phyloP scores from a whole-genome alignment of 2,113 vertebrate genomes.

The Clarias gariepinus region DNA sequence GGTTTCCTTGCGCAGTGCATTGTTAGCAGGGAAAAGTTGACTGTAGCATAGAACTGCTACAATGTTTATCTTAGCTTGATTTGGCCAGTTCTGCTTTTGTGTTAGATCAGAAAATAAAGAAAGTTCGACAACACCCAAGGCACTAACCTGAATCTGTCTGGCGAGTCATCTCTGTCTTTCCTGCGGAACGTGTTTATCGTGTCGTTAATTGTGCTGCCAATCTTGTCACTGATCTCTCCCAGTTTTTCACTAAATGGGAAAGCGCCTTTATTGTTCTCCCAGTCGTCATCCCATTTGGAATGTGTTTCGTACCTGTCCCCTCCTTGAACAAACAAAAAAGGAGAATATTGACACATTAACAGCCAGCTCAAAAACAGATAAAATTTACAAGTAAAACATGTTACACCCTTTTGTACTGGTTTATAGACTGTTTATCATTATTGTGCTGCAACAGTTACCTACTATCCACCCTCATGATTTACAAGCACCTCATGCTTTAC shows the following conservation, averaged over 20 bases:
- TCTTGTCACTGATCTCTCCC: conserved; percentile 95
- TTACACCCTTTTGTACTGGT: not conserved
- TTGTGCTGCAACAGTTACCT: not conserved
- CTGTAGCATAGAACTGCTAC: not conserved
- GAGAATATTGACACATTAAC: conserved; percentile 40
- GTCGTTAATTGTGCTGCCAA: conserved; percentile 96
- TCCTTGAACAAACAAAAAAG: conserved; percentile 53
- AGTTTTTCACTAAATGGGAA: conserved; percentile 97
- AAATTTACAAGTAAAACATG: conserved; percentile 3
- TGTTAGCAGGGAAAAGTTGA: not conserved
- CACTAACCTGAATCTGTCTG: conserved; percentile 89
- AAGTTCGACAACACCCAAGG: not conserved
- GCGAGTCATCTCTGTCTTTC: conserved; percentile 94
- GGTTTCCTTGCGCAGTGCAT: not conserved
- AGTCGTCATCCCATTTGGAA: conserved; percentile 95
- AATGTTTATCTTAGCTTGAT: not conserved
- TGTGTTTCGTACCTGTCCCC: conserved; percentile 85
- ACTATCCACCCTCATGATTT: not conserved
- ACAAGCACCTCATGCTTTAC: too few species aligned
- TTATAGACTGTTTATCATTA: not conserved
- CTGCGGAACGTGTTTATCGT: conserved; percentile 95
- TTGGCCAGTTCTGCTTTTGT: not conserved
- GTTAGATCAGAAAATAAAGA: not conserved
- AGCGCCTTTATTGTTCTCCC: conserved; percentile 86
- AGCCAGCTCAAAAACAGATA: not conserved